phyloP scores from a whole-genome alignment of 2,888 invertebrate species.

The Pyrrhia umbra region DNA sequence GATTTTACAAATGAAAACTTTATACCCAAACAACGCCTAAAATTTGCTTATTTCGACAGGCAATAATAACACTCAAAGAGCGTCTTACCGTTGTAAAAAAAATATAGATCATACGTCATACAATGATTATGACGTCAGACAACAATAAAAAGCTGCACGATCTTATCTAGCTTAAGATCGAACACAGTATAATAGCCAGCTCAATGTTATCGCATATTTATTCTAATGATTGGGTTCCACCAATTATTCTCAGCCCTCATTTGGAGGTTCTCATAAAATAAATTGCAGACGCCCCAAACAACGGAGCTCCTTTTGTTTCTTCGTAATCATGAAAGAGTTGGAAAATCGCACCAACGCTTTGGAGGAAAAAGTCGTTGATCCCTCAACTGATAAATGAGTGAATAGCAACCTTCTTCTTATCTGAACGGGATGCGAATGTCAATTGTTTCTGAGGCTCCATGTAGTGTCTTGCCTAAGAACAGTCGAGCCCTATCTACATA shows the following conservation, averaged over 20 bases:
- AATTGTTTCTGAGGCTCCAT: background rate
- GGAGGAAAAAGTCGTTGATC: constrained; percentile 1
- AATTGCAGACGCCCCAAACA: constrained; percentile 21
- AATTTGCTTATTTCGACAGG: too few species aligned
- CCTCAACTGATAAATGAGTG: constrained; percentile 1
- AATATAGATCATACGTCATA: background rate
- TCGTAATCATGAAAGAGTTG: constrained; percentile 14
- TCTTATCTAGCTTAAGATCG: background rate
- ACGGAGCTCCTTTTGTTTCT: constrained; percentile 26
- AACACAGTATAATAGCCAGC: background rate
- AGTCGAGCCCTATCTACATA: too few species aligned
- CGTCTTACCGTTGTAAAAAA: background rate
- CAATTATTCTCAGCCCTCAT: constrained; percentile 10
- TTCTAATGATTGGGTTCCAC: constrained; percentile 11
- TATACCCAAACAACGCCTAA: too few species aligned
- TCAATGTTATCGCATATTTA: constrained; percentile 16
- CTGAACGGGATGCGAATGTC: background rate
- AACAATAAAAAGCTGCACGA: background rate
- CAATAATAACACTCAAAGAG: too few species aligned
- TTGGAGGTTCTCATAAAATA: constrained; percentile 22
- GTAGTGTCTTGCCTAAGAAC: background rate
- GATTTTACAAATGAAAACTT: too few species aligned
- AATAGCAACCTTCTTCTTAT: background rate
- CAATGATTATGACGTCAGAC: background rate
- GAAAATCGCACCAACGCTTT: background rate